Evolutionary conservation across 2,113 vertebrate species (phyloP).

Genomic region (Pomatorhinus ruficollis): DNA sequence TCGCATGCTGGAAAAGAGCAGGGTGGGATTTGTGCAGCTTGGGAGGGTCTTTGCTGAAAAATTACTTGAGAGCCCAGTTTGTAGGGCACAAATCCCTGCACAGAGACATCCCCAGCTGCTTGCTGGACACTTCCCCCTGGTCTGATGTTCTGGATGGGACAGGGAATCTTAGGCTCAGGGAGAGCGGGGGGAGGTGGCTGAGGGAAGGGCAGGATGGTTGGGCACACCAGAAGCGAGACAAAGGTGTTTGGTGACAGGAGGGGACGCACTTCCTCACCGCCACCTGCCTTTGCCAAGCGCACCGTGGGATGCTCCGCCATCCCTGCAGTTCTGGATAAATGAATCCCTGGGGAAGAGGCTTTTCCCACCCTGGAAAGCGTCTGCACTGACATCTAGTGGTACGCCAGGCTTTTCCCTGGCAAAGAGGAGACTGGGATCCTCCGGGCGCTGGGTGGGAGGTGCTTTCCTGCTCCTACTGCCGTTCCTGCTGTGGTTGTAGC

Average conservation of each 20-base stretch:
- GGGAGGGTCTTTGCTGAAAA: not conserved
- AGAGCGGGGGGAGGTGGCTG: not conserved
- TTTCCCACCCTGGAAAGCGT: not conserved
- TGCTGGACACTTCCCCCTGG: not conserved
- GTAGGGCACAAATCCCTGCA: not conserved
- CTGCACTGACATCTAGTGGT: conserved; percentile 59
- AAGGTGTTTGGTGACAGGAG: not conserved
- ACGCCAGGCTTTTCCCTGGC: not conserved
- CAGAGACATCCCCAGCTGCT: not conserved
- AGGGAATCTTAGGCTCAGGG: not conserved
- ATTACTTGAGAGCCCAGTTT: not conserved
- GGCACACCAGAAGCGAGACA: not conserved
- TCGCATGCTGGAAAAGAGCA: not conserved
- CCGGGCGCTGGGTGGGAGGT: fast-evolving
- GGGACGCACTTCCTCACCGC: not conserved
- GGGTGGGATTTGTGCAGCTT: not conserved
- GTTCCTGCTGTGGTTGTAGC: not conserved
- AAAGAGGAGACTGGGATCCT: not conserved
- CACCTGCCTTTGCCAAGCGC: not conserved
- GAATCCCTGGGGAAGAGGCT: not conserved
- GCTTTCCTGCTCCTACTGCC: fast-evolving
- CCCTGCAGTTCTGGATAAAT: not conserved
- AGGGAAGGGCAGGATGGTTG: fast-evolving
- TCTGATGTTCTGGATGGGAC: not conserved
- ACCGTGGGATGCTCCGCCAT: fast-evolving